A percentile compares a stretch with the other conserved stretches of the same genome.
phyloP scores from a whole-genome alignment of 53 echinoderm and acorn worm genomes.

The Astropecten irregularis region DNA sequence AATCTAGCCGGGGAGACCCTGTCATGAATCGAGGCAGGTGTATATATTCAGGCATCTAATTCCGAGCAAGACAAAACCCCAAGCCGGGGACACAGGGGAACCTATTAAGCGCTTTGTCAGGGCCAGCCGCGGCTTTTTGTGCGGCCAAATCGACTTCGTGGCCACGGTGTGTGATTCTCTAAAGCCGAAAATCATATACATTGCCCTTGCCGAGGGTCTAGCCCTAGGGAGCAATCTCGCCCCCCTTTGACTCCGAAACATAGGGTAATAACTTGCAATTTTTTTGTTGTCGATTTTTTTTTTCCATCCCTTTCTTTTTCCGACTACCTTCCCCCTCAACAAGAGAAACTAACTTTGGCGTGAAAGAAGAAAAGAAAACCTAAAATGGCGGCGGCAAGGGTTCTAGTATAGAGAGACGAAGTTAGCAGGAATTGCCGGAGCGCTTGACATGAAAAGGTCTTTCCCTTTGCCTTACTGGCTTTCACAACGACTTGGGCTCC shows the following conservation, averaged over 20 bases:
- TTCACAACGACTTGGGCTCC: conserved; percentile 38
- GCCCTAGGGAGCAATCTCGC: conserved; percentile 34
- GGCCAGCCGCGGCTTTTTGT: conserved; percentile 41
- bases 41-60: conserved; percentile 12
- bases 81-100: conserved; percentile 28
- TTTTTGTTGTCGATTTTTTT: conserved; percentile 13
- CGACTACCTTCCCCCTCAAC: neutral
- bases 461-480: conserved; percentile 17
- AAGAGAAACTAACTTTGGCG: neutral
- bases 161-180: conserved; percentile 44
- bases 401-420: neutral
- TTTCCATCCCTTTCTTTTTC: too few species aligned
- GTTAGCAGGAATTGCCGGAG: conserved; percentile 4
- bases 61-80: conserved; percentile 34
- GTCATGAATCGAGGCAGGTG: conserved; percentile 38
- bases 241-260: conserved; percentile 48
- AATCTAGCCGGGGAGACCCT: neutral
- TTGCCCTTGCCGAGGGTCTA: conserved; percentile 53
- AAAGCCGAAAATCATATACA: conserved; percentile 30
- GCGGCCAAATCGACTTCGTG: conserved; percentile 51
- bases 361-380: conserved; percentile 11
- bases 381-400: conserved; percentile 24
- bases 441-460: conserved; percentile 37
- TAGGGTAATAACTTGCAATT: conserved; percentile 34
- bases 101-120: conserved; percentile 43